These are phyloP conservation scores for Rana temporaria DNA, from an alignment of 2,113 vertebrate genomes.

Conservation along the genomic window DNA sequence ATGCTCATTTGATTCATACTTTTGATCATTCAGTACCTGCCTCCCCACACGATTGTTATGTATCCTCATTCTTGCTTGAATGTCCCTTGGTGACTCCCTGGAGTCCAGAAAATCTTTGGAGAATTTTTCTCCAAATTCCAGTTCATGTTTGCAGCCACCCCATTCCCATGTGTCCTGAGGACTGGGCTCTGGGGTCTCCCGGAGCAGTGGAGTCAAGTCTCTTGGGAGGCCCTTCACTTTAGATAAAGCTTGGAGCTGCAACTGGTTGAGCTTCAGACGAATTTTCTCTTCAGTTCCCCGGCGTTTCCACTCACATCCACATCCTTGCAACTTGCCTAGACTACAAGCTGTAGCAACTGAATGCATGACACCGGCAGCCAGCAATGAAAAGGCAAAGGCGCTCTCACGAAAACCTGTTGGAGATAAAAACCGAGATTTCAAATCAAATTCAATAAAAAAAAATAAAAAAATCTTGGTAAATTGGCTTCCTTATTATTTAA, in stretches of 20 bases:
- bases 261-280: conserved; percentile 84
- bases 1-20: not conserved
- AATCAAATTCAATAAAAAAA: no score
- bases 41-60: conserved; percentile 90
- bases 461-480: no score
- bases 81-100: conserved; percentile 84
- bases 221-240: conserved; percentile 73
- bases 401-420: conserved; percentile 88
- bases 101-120: conserved; percentile 89
- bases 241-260: conserved; percentile 85
- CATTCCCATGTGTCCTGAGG: conserved; percentile 93
- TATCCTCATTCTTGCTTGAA: conserved; percentile 89
- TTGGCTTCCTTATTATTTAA: no score
- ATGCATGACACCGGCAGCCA: conserved; percentile 91
- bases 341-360: conserved; percentile 92
- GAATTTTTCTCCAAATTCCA: conserved; percentile 88
- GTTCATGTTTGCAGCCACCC: conserved; percentile 89
- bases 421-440: not conserved
- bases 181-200: conserved; percentile 76
- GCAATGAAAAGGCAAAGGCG: conserved; percentile 88
- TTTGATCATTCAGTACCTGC: conserved; percentile 73
- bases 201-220: conserved; percentile 72
- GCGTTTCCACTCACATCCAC: conserved; percentile 85
- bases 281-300: conserved; percentile 84
- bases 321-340: conserved; percentile 87